Evolutionary conservation across 2,113 vertebrate species (phyloP), one percentile per base, ranked within the genome.

Genomic region (Salvator merianae): DNA sequence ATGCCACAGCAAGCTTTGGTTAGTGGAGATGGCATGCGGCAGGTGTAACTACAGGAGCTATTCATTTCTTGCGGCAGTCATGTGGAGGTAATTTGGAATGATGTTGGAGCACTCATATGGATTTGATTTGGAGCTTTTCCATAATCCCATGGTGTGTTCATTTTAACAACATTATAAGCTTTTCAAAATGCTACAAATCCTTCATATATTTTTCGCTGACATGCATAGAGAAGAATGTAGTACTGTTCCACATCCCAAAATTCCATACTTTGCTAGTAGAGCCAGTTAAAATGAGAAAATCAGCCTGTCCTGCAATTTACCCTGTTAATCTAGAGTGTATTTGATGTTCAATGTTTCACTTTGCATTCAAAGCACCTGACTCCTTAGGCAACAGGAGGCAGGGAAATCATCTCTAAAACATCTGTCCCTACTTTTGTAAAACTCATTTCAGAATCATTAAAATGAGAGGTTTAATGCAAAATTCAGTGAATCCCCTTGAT

Each of bases 311-410:
- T 53, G 18, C 47, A n/a, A 50, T 3, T 24, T 24, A 26, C 47
- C 69, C 81, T 86, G 68, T 81, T 77, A 89, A 28, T 47, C 53
- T 74, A 59, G 55, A 83, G 34, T 53, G 22, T 34, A 59, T 88
- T 55, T 59, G 55, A 20, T 69, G 68, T 50, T 47, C 47, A 38
- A 34, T 50, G 47, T 83, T 65, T 65, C 28, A 74, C 59, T 50
- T 22, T 34, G 40, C 50, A 26, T 83, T 50, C 62, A 75, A 83
- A 76, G 59, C 40, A 75, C 66, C 72, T 83, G 63, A 53, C 62
- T 76, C 62, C 62, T 26, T 10, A 43, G 72, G n/a, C 0, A 55
- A 62, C 1, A 82, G 16, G 73, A 30, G 53, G 72, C 1, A 1
- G 2, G 55, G 20, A 66, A 50, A 30, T 76, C 84, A 8, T 3